These are phyloP conservation scores for Gonatopus flavifemur DNA, from an alignment of 1,140 invertebrate species.

Conservation along the genomic window DNA sequence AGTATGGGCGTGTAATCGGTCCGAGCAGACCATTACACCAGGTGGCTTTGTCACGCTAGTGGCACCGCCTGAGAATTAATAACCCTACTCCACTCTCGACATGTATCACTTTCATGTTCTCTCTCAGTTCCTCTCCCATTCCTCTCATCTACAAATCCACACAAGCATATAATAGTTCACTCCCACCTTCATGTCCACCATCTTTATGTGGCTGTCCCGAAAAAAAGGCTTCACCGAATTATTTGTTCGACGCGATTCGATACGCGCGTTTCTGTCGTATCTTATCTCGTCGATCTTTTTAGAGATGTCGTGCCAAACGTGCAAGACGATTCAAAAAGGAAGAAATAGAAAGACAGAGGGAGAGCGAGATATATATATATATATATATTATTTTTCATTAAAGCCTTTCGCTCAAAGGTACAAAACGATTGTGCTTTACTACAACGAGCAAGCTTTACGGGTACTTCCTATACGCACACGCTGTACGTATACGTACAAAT, in stretches of 20 bases:
- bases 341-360: neutral
- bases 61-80: constrained; percentile 30
- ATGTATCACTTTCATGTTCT: constrained; percentile 3
- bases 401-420: constrained; percentile 8
- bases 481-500: too few relatives aligned
- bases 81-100: constrained; percentile 22
- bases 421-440: constrained; percentile 2
- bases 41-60: constrained; percentile 32
- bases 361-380: too few relatives aligned
- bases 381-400: constrained; percentile 20
- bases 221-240: constrained; percentile 28
- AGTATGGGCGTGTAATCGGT: constrained; percentile 27
- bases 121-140: neutral
- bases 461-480: too few relatives aligned
- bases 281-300: constrained; percentile 25
- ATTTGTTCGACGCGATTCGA: constrained; percentile 34
- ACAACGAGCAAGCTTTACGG: neutral
- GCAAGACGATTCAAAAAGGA: neutral
- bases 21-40: constrained; percentile 27
- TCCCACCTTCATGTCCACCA: neutral
- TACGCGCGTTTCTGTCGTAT: constrained; percentile 30
- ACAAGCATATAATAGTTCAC: neutral
- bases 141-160: neutral
- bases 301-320: too few relatives aligned
- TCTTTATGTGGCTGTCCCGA: constrained; percentile 15